These are phyloP conservation scores for Rallus crepitans DNA, from an alignment of 2,797 vertebrate species.

Conservation along the genomic window DNA sequence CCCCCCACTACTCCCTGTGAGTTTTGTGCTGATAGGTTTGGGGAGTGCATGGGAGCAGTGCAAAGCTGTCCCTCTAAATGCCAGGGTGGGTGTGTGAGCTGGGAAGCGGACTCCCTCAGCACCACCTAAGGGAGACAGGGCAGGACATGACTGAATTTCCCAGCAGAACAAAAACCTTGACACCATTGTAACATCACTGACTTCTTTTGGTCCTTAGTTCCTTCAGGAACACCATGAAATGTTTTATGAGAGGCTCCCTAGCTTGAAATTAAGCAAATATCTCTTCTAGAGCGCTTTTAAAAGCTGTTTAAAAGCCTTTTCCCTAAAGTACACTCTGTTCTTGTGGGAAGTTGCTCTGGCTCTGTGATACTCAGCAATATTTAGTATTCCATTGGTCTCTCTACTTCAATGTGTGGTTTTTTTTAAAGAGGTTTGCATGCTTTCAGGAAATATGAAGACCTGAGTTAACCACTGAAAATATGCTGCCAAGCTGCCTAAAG, in stretches of 20 bases:
- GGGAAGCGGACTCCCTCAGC: not conserved
- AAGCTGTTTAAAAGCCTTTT: slow-evolving; percentile 9
- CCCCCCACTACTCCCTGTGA: not conserved
- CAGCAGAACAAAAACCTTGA: not conserved
- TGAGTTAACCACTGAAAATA: slow-evolving; percentile 18
- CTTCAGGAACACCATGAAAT: not conserved
- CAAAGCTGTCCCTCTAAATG: accelerated
- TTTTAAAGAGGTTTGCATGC: not conserved
- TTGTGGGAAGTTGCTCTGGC: not conserved
- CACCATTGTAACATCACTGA: not conserved
- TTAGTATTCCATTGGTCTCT: not conserved
- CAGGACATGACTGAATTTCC: not conserved
- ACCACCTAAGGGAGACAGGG: not conserved
- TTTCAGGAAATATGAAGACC: slow-evolving; percentile 4
- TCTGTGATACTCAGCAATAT: not conserved
- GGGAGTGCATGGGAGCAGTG: accelerated
- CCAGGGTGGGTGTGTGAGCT: accelerated
- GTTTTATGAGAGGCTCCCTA: not conserved
- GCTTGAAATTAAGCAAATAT: slow-evolving; percentile 16
- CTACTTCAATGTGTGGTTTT: not conserved
- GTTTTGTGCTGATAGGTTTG: accelerated
- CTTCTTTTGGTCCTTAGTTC: not conserved
- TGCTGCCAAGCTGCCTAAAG: slow-evolving; percentile 31
- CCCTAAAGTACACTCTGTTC: slow-evolving; percentile 12
- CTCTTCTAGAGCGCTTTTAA: not conserved